Conservation (phyloP, 1,140 invertebrate genomes). For the Aleiodes sp. region DNA sequence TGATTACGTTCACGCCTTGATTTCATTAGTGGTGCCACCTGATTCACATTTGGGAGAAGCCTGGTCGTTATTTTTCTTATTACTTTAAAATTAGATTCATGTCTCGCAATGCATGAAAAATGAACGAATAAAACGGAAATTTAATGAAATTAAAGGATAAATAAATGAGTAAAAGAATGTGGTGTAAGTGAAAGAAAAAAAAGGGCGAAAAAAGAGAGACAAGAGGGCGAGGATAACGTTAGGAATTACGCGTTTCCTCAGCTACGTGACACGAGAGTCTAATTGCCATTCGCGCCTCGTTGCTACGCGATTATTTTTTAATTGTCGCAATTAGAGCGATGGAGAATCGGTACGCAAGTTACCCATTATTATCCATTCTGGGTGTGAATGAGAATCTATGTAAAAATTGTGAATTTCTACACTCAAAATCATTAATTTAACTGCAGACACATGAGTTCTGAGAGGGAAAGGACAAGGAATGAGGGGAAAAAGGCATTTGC, state of each 20-base stretch:
- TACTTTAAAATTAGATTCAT: constrained; percentile 39
- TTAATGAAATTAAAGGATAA: not conserved
- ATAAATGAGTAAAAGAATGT: constrained; percentile 18
- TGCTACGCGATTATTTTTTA: constrained; percentile 57
- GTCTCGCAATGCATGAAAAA: constrained; percentile 32
- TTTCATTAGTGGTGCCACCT: too few species aligned
- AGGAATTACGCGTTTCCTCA: constrained; percentile 28
- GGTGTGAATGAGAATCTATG: not conserved
- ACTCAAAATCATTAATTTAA: constrained; percentile 11
- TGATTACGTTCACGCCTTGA: constrained; percentile 38
- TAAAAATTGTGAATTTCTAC: not conserved
- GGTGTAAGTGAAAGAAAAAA: not conserved
- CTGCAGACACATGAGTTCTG: not conserved
- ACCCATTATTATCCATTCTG: constrained; percentile 6
- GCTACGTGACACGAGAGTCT: constrained; percentile 47
- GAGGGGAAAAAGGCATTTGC: not conserved
- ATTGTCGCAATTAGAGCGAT: constrained; percentile 51
- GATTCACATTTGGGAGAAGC: too few species aligned
- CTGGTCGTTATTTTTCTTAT: too few species aligned
- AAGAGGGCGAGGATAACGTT: constrained; percentile 11
- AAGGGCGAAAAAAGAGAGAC: not conserved
- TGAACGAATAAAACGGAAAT: too few species aligned
- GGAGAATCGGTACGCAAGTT: constrained; percentile 35
- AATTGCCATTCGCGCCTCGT: constrained; percentile 50
- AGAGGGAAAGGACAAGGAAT: not conserved